A percentile compares a stretch with the other conserved stretches of the same genome.
These are phyloP conservation scores for Furnarius figulus DNA, from an alignment of 2,113 vertebrate genomes.

Conservation along the genomic window DNA sequence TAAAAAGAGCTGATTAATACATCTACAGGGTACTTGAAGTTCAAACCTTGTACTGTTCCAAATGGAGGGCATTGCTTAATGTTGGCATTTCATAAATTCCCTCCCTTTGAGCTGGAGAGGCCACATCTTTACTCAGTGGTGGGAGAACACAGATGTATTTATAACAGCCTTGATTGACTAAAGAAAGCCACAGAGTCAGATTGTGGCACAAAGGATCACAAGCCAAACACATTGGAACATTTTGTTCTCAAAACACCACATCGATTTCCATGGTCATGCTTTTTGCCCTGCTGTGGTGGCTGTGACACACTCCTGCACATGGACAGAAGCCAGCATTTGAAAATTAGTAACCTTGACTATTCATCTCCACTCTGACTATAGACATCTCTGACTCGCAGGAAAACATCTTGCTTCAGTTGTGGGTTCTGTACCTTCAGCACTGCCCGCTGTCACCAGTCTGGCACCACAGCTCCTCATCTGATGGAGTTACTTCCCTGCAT, in stretches of 20 bases:
- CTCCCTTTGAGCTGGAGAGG: not conserved
- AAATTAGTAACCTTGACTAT: not conserved
- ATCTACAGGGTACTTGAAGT: not conserved
- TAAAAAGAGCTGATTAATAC: not conserved
- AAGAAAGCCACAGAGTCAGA: not conserved
- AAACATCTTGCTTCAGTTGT: not conserved
- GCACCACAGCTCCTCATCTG: not conserved
- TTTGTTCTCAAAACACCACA: not conserved
- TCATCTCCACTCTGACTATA: not conserved
- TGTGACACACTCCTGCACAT: not conserved
- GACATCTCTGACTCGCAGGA: not conserved
- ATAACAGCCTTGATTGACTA: not conserved
- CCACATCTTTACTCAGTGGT: not conserved
- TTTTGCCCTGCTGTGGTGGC: not conserved
- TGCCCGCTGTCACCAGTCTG: not conserved
- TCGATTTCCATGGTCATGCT: not conserved
- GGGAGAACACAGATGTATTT: not conserved
- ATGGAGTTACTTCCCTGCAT: not conserved
- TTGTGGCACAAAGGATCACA: not conserved
- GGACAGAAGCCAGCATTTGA: not conserved
- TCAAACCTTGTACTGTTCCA: not conserved
- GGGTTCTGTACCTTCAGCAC: accelerated
- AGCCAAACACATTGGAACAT: not conserved
- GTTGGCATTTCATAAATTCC: not conserved
- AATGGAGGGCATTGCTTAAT: not conserved